These are phyloP conservation scores for Anthopleura xanthogrammica DNA, from an alignment of 92 coral and sea anemone species.

Conservation along the genomic window DNA sequence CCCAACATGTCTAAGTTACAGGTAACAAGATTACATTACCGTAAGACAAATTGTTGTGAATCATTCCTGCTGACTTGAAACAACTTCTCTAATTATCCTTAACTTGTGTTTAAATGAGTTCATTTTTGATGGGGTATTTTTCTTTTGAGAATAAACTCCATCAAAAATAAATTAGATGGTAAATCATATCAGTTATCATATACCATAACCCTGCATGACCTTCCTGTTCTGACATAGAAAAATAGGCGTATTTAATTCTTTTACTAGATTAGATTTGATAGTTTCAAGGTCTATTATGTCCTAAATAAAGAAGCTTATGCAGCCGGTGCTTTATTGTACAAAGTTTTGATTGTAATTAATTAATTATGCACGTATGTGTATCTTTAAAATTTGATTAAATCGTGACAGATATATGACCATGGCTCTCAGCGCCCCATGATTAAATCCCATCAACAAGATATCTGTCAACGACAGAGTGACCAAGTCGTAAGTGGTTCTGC, in stretches of 20 bases:
- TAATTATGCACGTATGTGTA: slow-evolving; percentile 1
- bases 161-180: too few species aligned
- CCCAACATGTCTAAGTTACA: not conserved
- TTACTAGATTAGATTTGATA: not conserved
- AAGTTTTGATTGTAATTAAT: not conserved
- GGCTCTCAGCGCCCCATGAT: slow-evolving; percentile 2
- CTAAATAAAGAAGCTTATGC: not conserved
- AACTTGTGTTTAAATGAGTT: not conserved
- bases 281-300: not conserved
- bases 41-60: not conserved
- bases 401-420: not conserved
- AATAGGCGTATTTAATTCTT: not conserved
- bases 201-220: not conserved
- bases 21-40: not conserved
- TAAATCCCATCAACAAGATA: not conserved
- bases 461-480: slow-evolving; percentile 1
- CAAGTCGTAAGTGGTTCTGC: not conserved
- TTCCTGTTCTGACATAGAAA: not conserved
- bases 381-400: slow-evolving; percentile 12
- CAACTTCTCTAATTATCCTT: not conserved
- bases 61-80: not conserved
- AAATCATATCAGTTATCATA: too few species aligned
- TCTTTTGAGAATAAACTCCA: too few species aligned
- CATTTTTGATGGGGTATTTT: too few species aligned
- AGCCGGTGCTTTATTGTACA: not conserved